Conservation (phyloP, 2,113 vertebrate genomes). For the Trachemys scripta region DNA sequence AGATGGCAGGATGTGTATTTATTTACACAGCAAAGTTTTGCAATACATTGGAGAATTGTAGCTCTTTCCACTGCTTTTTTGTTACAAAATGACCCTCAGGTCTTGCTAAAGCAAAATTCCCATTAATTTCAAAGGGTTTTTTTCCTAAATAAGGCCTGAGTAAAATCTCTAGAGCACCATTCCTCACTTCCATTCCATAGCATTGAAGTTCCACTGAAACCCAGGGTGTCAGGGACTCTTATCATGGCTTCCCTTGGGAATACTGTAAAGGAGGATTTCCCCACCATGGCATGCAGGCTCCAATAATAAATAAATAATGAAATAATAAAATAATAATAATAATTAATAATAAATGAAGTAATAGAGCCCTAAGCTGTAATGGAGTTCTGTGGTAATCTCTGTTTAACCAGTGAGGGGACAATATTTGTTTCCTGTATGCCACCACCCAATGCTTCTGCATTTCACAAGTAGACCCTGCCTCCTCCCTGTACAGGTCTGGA, state of each 20-base stretch:
- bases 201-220: background rate
- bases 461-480: constrained; percentile 16
- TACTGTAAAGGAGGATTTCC: constrained; percentile 26
- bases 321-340: background rate
- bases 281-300: constrained; percentile 11
- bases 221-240: background rate
- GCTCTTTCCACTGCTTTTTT: background rate
- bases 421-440: background rate
- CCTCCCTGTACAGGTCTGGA: constrained; percentile 23
- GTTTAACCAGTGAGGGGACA: constrained; percentile 29
- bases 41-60: background rate
- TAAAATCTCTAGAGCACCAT: background rate
- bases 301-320: background rate
- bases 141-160: background rate
- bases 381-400: constrained; percentile 55
- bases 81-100: background rate
- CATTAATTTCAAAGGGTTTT: background rate
- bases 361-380: constrained; percentile 43
- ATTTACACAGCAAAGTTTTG: constrained; percentile 5
- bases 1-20: constrained; percentile 74
- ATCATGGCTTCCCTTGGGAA: constrained; percentile 17
- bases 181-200: background rate
- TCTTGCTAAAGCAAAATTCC: background rate
- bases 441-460: background rate
- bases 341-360: background rate